Evolutionary conservation across 2,113 vertebrate genomes (phyloP), one percentile per base, ranked within the genome.

Genomic region (Brachyhypopomus gauderio): DNA sequence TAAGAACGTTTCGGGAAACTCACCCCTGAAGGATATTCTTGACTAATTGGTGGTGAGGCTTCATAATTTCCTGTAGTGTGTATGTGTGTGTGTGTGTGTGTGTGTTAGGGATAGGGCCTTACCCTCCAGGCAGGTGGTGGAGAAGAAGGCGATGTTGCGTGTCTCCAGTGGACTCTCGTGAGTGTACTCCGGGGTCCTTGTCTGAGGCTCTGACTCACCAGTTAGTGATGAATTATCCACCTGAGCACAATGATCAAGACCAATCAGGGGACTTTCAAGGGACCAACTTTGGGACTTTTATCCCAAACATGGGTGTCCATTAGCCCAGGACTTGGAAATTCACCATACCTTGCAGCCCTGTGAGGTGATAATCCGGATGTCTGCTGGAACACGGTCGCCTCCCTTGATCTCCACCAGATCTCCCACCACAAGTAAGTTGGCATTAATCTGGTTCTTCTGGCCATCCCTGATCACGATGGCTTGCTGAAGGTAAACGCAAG

Each of bases 371-470:
- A 97, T 95, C 22, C 96, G 92, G 64, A 97, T 90, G 85, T 97
- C 96, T 0, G 96, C 96, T 0, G 96, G 96, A 76, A 97, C 95
- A 83, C 95, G 87, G 89, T 97, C 96, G 83, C 96, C 96, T 5
- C 96, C 96, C 88, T 97, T 97, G 79, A 97, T 94, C 90, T 97
- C 96, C 38, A 97, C 92, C 77, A 97, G 90, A 86, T 97, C 96
- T 30, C 96, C 96, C 0, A 90, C 94, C 78, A 96, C 96, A 72
- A 97, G 95, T 71, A 95, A 93, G 82, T 96, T 96, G 0, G 96
- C 96, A 0, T 97, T 96, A 60, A 97, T 90, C 88, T 96, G 95
- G 87, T 95, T 95, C 88, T 97, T 97, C 86, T 96, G 96, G 0
- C 95, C 96, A 89, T 97, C 96, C 11, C 96, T 93, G 90, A 97